phyloP scores from a whole-genome alignment of 2,797 vertebrate genomes.

The Chelon auratus region DNA sequence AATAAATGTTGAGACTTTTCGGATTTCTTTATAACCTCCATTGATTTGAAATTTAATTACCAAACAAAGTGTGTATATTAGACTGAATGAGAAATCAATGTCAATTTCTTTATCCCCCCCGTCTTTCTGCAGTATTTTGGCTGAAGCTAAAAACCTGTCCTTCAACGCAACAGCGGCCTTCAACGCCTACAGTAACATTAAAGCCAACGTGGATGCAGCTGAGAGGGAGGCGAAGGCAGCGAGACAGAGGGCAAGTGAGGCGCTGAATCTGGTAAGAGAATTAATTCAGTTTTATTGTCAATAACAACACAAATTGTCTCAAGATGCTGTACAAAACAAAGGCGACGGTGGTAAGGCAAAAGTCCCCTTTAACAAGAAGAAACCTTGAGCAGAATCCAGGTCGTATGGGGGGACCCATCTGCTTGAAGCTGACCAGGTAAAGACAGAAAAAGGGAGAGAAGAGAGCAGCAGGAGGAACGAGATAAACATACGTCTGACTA shows the following conservation, averaged over 20 bases:
- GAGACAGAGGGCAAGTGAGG: conserved; percentile 88
- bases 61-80: conserved; percentile 1
- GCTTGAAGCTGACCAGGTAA: too few species aligned
- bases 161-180: conserved; percentile 98
- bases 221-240: conserved; percentile 91
- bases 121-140: conserved; percentile 88
- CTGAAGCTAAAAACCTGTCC: conserved; percentile 95
- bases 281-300: too few species aligned
- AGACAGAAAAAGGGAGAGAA: too few species aligned
- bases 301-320: too few species aligned
- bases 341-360: too few species aligned
- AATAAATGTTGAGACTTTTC: too few species aligned
- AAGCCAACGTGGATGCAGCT: conserved; percentile 90
- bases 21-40: neutral
- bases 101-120: neutral
- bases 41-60: neutral
- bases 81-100: neutral
- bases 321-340: too few species aligned
- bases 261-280: conserved; percentile 88
- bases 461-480: too few species aligned
- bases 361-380: too few species aligned
- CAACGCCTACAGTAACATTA: conserved; percentile 96
- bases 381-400: too few species aligned
- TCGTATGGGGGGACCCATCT: too few species aligned
- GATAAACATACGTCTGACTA: too few species aligned